These are phyloP conservation scores for Drosophila austrosaltans DNA, from an alignment of 2,888 invertebrate genomes.

Conservation along the genomic window DNA sequence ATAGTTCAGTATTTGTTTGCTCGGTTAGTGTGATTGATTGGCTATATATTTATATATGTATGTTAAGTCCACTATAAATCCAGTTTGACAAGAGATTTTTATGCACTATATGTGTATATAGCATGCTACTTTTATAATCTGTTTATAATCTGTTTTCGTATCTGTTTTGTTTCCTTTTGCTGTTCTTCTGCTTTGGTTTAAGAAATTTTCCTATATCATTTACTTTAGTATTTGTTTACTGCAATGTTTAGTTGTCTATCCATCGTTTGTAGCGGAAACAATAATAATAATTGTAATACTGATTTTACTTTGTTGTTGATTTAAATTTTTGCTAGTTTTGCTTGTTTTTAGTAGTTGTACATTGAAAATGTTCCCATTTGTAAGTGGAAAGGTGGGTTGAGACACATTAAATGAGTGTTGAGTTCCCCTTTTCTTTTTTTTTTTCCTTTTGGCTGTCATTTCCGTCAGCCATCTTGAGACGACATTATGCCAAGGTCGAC, in stretches of 20 bases:
- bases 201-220: slow-evolving; percentile 3
- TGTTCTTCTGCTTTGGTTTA: slow-evolving; percentile 3
- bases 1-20: slow-evolving; percentile 56
- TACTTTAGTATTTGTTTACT: slow-evolving; percentile 17
- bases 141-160: slow-evolving; percentile 7
- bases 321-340: neutral
- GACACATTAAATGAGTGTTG: slow-evolving; percentile 45
- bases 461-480: slow-evolving; percentile 7
- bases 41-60: slow-evolving; percentile 16
- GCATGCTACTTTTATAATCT: slow-evolving; percentile 1
- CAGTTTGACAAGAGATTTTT: neutral
- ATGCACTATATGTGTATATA: neutral
- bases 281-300: slow-evolving; percentile 14
- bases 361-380: slow-evolving; percentile 63
- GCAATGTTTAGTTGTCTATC: neutral
- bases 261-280: neutral
- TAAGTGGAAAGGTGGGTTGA: slow-evolving; percentile 65
- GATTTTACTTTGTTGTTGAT: neutral
- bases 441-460: neutral
- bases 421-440: slow-evolving; percentile 4
- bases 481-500: slow-evolving; percentile 10
- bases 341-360: slow-evolving; percentile 60
- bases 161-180: neutral
- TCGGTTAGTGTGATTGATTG: slow-evolving; percentile 35
- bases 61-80: slow-evolving; percentile 15